phyloP scores from a whole-genome alignment of 2,113 vertebrate genomes.

The Hyla sarda region DNA sequence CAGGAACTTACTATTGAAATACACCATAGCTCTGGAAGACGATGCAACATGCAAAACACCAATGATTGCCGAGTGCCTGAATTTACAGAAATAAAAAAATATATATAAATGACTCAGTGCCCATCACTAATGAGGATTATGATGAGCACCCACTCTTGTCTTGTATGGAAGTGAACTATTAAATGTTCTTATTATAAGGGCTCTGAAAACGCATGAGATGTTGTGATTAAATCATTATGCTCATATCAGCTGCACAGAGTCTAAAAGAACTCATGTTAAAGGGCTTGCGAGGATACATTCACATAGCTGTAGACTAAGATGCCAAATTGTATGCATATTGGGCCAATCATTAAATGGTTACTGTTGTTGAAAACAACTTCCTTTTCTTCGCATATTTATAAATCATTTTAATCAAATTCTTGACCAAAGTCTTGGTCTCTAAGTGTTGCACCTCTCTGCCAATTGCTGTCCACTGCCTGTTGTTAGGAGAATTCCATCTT shows the following conservation, averaged over 20 bases:
- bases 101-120: constrained; percentile 31
- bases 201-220: neutral
- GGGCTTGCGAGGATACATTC: neutral
- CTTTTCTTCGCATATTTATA: too few species aligned
- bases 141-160: constrained; percentile 37
- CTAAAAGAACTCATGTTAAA: neutral
- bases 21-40: neutral
- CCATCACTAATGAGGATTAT: constrained; percentile 25
- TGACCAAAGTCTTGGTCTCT: too few species aligned
- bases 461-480: too few species aligned
- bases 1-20: constrained; percentile 46
- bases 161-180: constrained; percentile 10
- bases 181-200: neutral
- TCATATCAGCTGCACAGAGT: neutral
- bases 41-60: constrained; percentile 11
- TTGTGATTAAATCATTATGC: constrained; percentile 22
- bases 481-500: too few species aligned
- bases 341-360: neutral
- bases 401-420: too few species aligned
- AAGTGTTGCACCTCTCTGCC: too few species aligned
- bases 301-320: neutral
- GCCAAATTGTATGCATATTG: neutral
- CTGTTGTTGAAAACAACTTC: neutral
- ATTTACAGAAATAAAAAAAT: neutral
- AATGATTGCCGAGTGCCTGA: neutral